A percentile compares a stretch with the other conserved stretches of the same genome.
These are phyloP conservation scores for Hofmannophila pseudospretella DNA, from an alignment of 2,888 invertebrate genomes.

Conservation along the genomic window DNA sequence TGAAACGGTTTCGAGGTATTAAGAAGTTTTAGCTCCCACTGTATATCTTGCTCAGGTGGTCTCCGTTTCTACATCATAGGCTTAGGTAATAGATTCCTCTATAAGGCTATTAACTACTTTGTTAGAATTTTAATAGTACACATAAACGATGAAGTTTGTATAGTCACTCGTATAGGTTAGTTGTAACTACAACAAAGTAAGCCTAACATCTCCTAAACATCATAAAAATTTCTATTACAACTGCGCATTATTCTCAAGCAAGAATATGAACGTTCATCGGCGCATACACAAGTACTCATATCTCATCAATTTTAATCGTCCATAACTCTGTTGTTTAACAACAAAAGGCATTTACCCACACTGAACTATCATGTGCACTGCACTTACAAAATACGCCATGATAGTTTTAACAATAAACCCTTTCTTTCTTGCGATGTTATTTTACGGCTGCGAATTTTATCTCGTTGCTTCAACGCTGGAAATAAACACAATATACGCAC, in stretches of 20 bases:
- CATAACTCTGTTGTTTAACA: constrained; percentile 28
- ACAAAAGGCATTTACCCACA: constrained; percentile 30
- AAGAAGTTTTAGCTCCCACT: constrained; percentile 53
- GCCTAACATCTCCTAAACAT: too few species aligned
- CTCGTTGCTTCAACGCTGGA: constrained; percentile 51
- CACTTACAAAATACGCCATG: constrained; percentile 30
- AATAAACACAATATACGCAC: constrained; percentile 40
- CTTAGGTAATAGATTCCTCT: too few species aligned
- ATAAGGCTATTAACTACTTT: too few species aligned
- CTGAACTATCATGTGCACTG: constrained; percentile 38
- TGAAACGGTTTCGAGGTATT: constrained; percentile 41
- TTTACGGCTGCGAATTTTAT: constrained; percentile 60
- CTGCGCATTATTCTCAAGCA: too few species aligned
- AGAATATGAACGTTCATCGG: too few species aligned
- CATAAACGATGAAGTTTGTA: too few species aligned
- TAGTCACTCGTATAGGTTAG: too few species aligned
- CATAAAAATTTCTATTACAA: too few species aligned
- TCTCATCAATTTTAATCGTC: constrained; percentile 38
- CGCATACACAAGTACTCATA: background rate
- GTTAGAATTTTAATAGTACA: too few species aligned
- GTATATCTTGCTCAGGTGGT: constrained; percentile 1
- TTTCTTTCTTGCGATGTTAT: constrained; percentile 43
- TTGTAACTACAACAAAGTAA: too few species aligned
- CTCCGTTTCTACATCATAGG: too few species aligned
- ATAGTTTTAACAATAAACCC: constrained; percentile 52